These are phyloP conservation scores for Zelleria hepariella DNA, from an alignment of 2,888 invertebrate species.

Conservation along the genomic window DNA sequence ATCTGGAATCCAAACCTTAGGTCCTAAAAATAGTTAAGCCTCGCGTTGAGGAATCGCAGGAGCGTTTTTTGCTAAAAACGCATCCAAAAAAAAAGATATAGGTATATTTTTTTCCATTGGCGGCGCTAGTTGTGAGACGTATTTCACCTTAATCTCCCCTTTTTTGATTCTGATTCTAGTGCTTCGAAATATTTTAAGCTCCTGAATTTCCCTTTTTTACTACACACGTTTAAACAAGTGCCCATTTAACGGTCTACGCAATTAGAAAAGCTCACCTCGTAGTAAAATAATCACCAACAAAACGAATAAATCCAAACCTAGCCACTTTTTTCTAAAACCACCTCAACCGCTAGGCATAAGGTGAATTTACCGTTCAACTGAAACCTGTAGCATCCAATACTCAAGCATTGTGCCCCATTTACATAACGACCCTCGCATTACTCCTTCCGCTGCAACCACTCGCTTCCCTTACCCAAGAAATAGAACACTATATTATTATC, in stretches of 20 bases:
- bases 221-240: not conserved
- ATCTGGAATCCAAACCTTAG: too few relatives aligned
- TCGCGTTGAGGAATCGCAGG: too few relatives aligned
- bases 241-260: not conserved
- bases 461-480: not conserved
- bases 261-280: not conserved
- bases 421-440: not conserved
- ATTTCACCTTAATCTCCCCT: too few relatives aligned
- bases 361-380: not conserved
- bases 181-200: not conserved
- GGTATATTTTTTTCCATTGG: too few relatives aligned
- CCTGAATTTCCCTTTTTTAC: not conserved
- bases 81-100: too few relatives aligned
- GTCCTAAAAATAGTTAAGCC: too few relatives aligned
- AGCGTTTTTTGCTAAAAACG: too few relatives aligned
- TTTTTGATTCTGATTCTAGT: too few relatives aligned
- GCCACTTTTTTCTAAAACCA: not conserved
- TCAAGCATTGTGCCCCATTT: not conserved
- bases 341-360: not conserved
- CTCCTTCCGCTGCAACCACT: not conserved
- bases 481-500: too few relatives aligned
- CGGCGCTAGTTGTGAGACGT: too few relatives aligned
- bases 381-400: not conserved
- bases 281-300: not conserved
- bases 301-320: not conserved